Conservation (phyloP, 2,888 invertebrate species). For the Heliconius charithonia region DNA sequence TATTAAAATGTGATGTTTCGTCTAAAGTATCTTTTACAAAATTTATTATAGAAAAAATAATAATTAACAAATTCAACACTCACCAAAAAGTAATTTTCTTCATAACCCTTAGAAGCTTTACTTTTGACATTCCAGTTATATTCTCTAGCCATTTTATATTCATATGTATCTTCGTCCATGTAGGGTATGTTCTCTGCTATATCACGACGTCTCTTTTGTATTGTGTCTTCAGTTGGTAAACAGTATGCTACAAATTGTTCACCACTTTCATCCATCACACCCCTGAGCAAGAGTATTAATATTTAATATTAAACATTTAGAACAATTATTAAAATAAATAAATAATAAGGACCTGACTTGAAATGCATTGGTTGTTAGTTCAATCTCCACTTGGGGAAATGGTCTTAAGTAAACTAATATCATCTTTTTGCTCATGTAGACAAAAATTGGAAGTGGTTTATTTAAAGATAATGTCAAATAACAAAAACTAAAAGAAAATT, state of each 20-base stretch:
- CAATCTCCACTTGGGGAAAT: too few species aligned
- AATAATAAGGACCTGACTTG: too few species aligned
- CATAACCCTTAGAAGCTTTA: constrained; percentile 96
- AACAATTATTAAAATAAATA: not conserved
- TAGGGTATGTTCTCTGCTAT: constrained; percentile 89
- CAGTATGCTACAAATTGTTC: constrained; percentile 99
- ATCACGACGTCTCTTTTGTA: constrained; percentile 94
- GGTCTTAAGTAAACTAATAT: too few species aligned
- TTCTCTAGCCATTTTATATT: constrained; percentile 98
- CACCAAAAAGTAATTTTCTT: constrained; percentile 98
- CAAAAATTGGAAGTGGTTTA: too few species aligned
- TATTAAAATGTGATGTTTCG: too few species aligned
- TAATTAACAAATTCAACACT: not conserved
- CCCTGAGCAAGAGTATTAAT: constrained; percentile 82
- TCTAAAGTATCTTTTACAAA: too few species aligned
- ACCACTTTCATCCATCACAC: constrained; percentile 99
- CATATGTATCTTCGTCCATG: constrained; percentile 95
- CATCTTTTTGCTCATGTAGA: too few species aligned
- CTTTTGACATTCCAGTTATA: constrained; percentile 99
- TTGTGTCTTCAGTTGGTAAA: constrained; percentile 95
- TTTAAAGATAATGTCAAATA: too few species aligned
- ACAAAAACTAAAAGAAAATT: too few species aligned
- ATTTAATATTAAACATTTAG: not conserved
- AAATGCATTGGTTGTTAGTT: too few species aligned
- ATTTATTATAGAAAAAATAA: too few species aligned